These are phyloP conservation scores for Iphiclides podalirius DNA, from an alignment of 2,888 invertebrate species.

Conservation along the genomic window DNA sequence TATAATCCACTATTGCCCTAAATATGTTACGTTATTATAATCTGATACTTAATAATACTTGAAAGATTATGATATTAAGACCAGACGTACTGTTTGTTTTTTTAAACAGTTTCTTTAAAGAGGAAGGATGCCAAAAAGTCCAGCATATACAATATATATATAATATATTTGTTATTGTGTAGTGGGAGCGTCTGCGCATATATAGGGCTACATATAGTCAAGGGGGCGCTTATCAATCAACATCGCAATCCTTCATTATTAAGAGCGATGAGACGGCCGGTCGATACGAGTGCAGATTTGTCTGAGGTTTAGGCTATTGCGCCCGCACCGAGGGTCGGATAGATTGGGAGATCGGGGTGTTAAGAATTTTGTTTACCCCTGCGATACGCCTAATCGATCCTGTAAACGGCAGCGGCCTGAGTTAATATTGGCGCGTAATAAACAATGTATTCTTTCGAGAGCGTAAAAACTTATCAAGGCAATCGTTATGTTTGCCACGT, in stretches of 20 bases:
- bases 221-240: conserved; percentile 75
- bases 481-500: too few species aligned
- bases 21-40: not conserved
- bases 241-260: conserved; percentile 76
- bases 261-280: conserved; percentile 66
- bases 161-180: conserved; percentile 1
- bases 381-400: conserved; percentile 22
- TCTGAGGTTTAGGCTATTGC: conserved; percentile 61
- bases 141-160: too few species aligned
- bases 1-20: not conserved
- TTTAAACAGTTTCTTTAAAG: too few species aligned
- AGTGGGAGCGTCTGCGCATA: conserved; percentile 31
- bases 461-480: too few species aligned
- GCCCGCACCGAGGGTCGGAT: conserved; percentile 32
- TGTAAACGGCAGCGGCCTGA: conserved; percentile 6
- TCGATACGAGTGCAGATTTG: conserved; percentile 63
- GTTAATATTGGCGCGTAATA: conserved; percentile 11
- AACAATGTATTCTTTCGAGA: not conserved
- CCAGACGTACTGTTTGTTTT: too few species aligned
- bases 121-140: too few species aligned
- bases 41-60: too few species aligned
- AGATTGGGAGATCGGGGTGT: conserved; percentile 27
- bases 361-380: conserved; percentile 27
- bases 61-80: too few species aligned
- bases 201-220: conserved; percentile 38